phyloP scores from a whole-genome alignment of 2,113 vertebrate genomes.

The Xiphorhynchus elegans region DNA sequence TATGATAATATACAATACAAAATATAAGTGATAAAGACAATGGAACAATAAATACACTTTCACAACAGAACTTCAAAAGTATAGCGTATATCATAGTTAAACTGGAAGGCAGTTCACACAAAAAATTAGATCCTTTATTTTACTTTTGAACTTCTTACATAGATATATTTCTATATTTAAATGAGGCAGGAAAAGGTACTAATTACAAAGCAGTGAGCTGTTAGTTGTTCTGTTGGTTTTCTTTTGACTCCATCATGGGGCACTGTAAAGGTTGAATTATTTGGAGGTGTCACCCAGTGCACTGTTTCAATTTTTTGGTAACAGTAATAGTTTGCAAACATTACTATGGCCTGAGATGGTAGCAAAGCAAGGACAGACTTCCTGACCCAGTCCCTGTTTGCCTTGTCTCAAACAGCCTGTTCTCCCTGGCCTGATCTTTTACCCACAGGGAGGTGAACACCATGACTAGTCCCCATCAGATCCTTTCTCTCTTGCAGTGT shows the following conservation, averaged over 20 bases:
- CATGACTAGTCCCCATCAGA: not conserved
- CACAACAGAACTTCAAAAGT: not conserved
- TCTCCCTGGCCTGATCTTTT: not conserved
- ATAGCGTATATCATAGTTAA: not conserved
- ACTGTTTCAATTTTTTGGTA: not conserved
- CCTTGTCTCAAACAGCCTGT: not conserved
- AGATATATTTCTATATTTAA: not conserved
- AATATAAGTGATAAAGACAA: not conserved
- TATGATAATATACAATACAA: not conserved
- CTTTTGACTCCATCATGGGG: not conserved
- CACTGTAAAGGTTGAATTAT: not conserved
- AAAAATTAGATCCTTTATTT: not conserved
- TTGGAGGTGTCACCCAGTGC: not conserved
- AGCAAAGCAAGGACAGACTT: not conserved
- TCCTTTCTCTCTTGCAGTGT: not conserved
- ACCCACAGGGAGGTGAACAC: not conserved
- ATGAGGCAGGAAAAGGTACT: not conserved
- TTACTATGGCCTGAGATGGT: not conserved
- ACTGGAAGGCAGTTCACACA: not conserved
- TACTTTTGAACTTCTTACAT: not conserved
- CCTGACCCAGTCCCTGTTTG: accelerated
- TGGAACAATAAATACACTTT: not conserved
- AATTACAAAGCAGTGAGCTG: not conserved
- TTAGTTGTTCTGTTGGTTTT: not conserved
- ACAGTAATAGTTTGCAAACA: not conserved